These are phyloP conservation scores for Drosophila kurseongensis DNA, from an alignment of 1,140 invertebrate species.

Conservation along the genomic window DNA sequence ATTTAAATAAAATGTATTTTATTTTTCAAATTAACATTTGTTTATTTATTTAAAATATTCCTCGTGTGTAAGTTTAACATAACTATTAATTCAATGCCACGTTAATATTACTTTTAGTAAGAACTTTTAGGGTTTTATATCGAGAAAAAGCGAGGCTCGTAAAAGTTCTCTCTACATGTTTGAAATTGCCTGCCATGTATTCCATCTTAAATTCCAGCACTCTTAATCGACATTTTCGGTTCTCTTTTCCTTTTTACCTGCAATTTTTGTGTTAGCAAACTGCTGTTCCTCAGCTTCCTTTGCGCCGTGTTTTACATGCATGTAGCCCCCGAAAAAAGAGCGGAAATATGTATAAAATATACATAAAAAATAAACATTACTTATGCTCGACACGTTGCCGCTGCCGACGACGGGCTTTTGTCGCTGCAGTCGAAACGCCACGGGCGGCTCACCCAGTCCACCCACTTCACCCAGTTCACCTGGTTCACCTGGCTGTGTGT, in stretches of 20 bases:
- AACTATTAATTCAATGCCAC: too few relatives aligned
- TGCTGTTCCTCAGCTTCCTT: slow-evolving; percentile 12
- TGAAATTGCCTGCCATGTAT: slow-evolving; percentile 1
- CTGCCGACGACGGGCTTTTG: slow-evolving; percentile 42
- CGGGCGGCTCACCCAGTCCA: slow-evolving; percentile 13
- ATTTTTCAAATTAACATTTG: too few relatives aligned
- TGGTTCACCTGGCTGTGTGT: slow-evolving; percentile 27
- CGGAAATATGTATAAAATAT: slow-evolving; percentile 40
- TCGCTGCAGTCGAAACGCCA: slow-evolving; percentile 38
- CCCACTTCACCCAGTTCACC: background rate
- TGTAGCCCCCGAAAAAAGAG: slow-evolving; percentile 19
- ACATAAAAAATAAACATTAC: slow-evolving; percentile 69
- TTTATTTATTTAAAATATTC: too few relatives aligned
- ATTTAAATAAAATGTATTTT: too few relatives aligned
- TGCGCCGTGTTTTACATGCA: slow-evolving; percentile 57
- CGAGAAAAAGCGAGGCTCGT: background rate
- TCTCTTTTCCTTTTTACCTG: slow-evolving; percentile 25
- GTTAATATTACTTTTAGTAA: background rate
- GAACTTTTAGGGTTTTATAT: too few relatives aligned
- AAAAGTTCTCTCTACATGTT: background rate
- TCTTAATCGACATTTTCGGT: slow-evolving; percentile 10
- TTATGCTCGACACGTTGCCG: slow-evolving; percentile 68
- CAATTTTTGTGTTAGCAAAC: slow-evolving; percentile 36
- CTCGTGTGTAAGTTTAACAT: too few relatives aligned
- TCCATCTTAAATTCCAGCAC: slow-evolving; percentile 8